Conservation (phyloP, 2,113 vertebrate genomes). For the Hucho hucho region DNA sequence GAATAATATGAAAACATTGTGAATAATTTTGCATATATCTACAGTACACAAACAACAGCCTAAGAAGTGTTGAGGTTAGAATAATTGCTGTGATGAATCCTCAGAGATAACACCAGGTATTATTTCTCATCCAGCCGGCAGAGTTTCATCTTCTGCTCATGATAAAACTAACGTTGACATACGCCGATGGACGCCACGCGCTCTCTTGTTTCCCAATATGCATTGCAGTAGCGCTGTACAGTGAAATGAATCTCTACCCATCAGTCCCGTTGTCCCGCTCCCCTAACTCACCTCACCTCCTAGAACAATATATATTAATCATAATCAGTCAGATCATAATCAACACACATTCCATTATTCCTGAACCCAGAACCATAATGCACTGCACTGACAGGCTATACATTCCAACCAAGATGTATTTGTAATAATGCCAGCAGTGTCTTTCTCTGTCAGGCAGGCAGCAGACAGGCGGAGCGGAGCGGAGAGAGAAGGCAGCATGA, state of each 20-base stretch:
- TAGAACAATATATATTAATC: slow-evolving; percentile 60
- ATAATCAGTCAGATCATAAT: slow-evolving; percentile 68
- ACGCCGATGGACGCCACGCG: slow-evolving; percentile 47
- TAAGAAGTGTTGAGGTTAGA: background rate
- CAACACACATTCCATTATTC: slow-evolving; percentile 73
- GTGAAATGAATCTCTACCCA: slow-evolving; percentile 46
- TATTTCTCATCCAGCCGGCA: slow-evolving; percentile 54
- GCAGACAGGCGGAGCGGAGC: slow-evolving; percentile 21
- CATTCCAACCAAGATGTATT: slow-evolving; percentile 74
- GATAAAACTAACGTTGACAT: slow-evolving; percentile 64
- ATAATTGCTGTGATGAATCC: slow-evolving; percentile 56
- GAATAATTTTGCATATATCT: background rate
- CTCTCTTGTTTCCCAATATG: slow-evolving; percentile 61
- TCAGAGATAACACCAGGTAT: slow-evolving; percentile 53
- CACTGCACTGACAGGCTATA: slow-evolving; percentile 63
- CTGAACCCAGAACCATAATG: slow-evolving; percentile 62
- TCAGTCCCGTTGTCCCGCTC: slow-evolving; percentile 23
- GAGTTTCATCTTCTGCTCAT: slow-evolving; percentile 52
- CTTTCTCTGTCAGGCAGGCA: slow-evolving; percentile 50
- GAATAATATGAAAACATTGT: background rate
- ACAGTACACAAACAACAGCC: background rate
- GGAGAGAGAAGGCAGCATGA: slow-evolving; percentile 20
- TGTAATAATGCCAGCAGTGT: slow-evolving; percentile 65
- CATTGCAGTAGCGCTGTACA: slow-evolving; percentile 36
- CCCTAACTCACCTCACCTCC: slow-evolving; percentile 16